A percentile compares a stretch with the other conserved stretches of the same genome.
phyloP scores from a whole-genome alignment of 2,888 invertebrate species.

The Leucophenga montana region DNA sequence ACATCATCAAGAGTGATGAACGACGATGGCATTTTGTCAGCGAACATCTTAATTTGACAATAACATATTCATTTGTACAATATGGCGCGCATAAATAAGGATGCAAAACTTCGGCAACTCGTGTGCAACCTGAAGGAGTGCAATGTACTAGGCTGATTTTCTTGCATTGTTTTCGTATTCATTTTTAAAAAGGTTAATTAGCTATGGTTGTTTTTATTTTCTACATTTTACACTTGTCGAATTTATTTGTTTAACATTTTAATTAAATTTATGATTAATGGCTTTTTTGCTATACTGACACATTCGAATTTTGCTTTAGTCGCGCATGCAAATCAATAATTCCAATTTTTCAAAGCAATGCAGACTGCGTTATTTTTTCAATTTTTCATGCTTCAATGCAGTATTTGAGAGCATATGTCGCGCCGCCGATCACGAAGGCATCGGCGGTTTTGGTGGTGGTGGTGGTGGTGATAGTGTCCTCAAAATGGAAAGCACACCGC shows the following conservation, averaged over 20 bases:
- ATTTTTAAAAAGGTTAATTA: background rate
- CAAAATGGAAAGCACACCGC: background rate
- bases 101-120: background rate
- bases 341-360: slow-evolving; percentile 25
- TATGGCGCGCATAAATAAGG: background rate
- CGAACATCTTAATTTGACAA: slow-evolving; percentile 54
- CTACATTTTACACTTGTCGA: background rate
- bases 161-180: no score
- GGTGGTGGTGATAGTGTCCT: background rate
- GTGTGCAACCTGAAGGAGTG: background rate
- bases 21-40: slow-evolving; percentile 19
- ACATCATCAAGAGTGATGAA: no score
- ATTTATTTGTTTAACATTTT: slow-evolving; percentile 3
- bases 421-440: slow-evolving; percentile 3
- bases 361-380: slow-evolving; percentile 37
- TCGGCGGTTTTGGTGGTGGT: background rate
- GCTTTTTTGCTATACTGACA: background rate
- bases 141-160: no score
- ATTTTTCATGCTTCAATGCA: slow-evolving; percentile 64
- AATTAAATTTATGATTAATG: slow-evolving; percentile 39
- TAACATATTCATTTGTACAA: slow-evolving; percentile 20
- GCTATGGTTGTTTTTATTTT: no score
- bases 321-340: slow-evolving; percentile 50
- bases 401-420: slow-evolving; percentile 50
- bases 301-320: no score